Base-by-base conservation (phyloP, 2,113 vertebrate species). In the Mormyrus lacerda region DNA sequence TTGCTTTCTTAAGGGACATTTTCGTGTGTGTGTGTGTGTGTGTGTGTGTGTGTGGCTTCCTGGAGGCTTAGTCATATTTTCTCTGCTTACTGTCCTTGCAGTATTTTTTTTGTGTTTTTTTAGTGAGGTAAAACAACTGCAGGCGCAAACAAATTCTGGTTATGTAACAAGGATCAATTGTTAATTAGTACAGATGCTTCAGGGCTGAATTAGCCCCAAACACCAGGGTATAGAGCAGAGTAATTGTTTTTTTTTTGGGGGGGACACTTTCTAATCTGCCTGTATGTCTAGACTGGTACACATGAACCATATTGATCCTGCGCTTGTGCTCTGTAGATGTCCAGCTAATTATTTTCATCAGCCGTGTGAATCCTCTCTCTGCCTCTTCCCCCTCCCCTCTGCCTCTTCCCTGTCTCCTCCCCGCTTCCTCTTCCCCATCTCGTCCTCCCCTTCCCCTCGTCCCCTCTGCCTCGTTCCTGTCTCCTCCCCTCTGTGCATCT, bases 131-230 rank as follows among this genome's bases (percentile, higher is more conserved):
- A 47, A 19, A 42, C 73, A 17, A 5, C 13, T 79, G 73, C 15
- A 8, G 13, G 4, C 58, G 4, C 31, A 69, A 19, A 24, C 9
- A n/a, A 17, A 58, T 31, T 31, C 31, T 48, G 45, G 45, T 88
- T 88, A 88, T 47, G 47, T 76, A 88, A 88, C 47, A 39, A 13
- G 61, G 65, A 88, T 88, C 65, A 51, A 50, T 88, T 69, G 65
- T 88, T 88, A 88, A 88, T 88, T 88, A 76, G 87, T 21, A 17
- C 44, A 48, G 65, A 88, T 39, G n/a, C 87, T 50, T 39, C 45
- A 79, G 44, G 87, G 87, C 27, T 47, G n/a, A 31, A 88, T 76
- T 88, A 73, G 15, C 65, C 42, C 0, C 19, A 76, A 51, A 50
- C 17, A 51, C 31, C 44, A 24, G 7, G 6, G 15, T 51, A 47